Evolutionary conservation across 1,140 invertebrate genomes (phyloP).

Genomic region (Bicyclus anynana): DNA sequence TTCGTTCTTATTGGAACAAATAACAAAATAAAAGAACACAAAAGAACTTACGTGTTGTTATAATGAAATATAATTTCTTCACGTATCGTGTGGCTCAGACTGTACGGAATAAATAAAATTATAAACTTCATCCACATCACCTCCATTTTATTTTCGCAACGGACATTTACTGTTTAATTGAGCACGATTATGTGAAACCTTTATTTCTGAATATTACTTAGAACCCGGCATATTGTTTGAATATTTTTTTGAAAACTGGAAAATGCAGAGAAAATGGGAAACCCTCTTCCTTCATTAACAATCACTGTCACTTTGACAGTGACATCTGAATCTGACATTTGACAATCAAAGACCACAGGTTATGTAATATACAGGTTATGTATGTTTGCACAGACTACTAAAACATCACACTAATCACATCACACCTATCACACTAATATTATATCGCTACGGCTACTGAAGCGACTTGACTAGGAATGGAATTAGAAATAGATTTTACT

Average conservation of each 20-base stretch:
- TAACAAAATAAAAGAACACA: background rate
- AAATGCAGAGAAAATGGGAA: too few relatives aligned
- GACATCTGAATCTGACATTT: too few relatives aligned
- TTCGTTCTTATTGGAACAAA: too few relatives aligned
- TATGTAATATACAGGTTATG: background rate
- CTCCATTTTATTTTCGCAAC: conserved; percentile 4
- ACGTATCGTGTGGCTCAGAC: conserved; percentile 27
- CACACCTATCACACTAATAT: too few relatives aligned
- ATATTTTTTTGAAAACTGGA: background rate
- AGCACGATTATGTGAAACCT: background rate
- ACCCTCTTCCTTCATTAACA: too few relatives aligned
- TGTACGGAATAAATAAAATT: conserved; percentile 12
- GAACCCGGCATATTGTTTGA: background rate
- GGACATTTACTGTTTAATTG: background rate
- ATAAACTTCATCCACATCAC: conserved; percentile 11
- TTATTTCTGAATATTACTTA: background rate
- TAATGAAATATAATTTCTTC: conserved; percentile 62
- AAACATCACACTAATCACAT: too few relatives aligned
- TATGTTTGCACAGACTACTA: too few relatives aligned
- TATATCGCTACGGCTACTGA: too few relatives aligned
- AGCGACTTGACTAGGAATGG: too few relatives aligned
- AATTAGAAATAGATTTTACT: too few relatives aligned
- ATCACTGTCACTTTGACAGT: too few relatives aligned
- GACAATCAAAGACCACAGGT: too few relatives aligned
- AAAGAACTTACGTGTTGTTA: conserved; percentile 60